Evolutionary conservation across 2,888 invertebrate genomes (phyloP), one percentile per base, ranked within the genome.

Genomic region (Cantharis lateralis): DNA sequence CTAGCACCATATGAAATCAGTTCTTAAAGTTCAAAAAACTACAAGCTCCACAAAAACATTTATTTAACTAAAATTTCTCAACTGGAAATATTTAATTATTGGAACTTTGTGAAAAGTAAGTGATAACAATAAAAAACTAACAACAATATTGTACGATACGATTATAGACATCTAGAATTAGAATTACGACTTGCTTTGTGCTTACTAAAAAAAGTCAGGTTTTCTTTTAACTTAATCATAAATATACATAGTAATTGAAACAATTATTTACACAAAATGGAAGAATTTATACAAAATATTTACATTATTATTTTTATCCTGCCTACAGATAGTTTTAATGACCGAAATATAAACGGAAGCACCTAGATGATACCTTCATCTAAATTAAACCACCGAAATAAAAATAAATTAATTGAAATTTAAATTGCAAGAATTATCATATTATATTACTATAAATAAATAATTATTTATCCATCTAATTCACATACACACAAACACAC

Each of bases 1-100:
- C 92, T 92, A 92, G 92, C 92, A 92, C 92, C 92, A 92, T 92
- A 92, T 91, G 92, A 92, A 92, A 92, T 88, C 89, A 88, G 89
- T 89, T 88, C 89, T 89, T 88, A 83, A 76, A 71, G 74, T 72
- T 64, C 64, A 74, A 20, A 75, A 71, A 75, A 24, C 32, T 64
- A 32, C 68, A 24, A 72, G 32, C 5, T 78, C 28, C 75, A 74
- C 75, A 69, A 75, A 78, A 79, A 78, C 77, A 76, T 75, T 74
- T 76, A 76, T 77, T 76, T 75, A 76, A 78, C 78, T 75, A 78
- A 74, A 66, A 69, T 75, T 76, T 75, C 75, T 79, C 77, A 77
- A 76, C 78, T 63, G 75, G 71, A 18, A n/a, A 20, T 66, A 13
- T 66, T 63, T 74, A 75, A 68, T 72, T 75, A 32, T 76, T 76